phyloP scores from a whole-genome alignment of 2,888 invertebrate genomes.

The Sesia apiformis region DNA sequence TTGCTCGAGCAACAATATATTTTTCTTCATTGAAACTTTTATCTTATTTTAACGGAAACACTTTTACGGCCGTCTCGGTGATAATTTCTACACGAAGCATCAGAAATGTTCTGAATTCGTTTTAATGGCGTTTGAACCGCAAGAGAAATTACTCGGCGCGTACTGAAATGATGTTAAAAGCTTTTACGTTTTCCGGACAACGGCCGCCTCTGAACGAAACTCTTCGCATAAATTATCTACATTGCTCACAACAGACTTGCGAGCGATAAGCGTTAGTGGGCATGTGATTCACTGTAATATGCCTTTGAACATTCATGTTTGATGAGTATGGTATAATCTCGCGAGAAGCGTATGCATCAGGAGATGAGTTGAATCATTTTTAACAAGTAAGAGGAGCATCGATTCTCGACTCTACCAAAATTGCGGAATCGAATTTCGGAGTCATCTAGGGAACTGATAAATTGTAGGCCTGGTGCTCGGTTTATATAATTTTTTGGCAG shows the following conservation, averaged over 20 bases:
- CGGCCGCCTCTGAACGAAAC: conserved; percentile 26
- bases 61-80: conserved; percentile 2
- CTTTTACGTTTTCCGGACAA: conserved; percentile 56
- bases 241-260: conserved; percentile 11
- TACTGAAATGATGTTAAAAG: conserved; percentile 41
- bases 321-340: too few relatives aligned
- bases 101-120: conserved; percentile 26
- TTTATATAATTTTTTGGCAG: too few relatives aligned
- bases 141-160: conserved; percentile 31
- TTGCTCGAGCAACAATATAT: conserved; percentile 10
- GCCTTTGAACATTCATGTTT: too few relatives aligned
- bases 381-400: too few relatives aligned
- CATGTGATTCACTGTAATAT: too few relatives aligned
- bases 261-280: conserved; percentile 3
- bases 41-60: conserved; percentile 1
- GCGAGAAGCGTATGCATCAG: too few relatives aligned
- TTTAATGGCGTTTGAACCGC: conserved; percentile 41
- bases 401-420: too few relatives aligned
- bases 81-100: conserved; percentile 20
- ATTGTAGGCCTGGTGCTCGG: too few relatives aligned
- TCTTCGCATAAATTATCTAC: conserved; percentile 17
- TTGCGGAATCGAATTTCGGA: too few relatives aligned
- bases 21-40: conserved; percentile 1
- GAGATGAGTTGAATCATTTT: too few relatives aligned
- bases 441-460: too few relatives aligned